These are phyloP conservation scores for Ammodytes marinus DNA, from an alignment of 2,113 vertebrate species.

Conservation along the genomic window DNA sequence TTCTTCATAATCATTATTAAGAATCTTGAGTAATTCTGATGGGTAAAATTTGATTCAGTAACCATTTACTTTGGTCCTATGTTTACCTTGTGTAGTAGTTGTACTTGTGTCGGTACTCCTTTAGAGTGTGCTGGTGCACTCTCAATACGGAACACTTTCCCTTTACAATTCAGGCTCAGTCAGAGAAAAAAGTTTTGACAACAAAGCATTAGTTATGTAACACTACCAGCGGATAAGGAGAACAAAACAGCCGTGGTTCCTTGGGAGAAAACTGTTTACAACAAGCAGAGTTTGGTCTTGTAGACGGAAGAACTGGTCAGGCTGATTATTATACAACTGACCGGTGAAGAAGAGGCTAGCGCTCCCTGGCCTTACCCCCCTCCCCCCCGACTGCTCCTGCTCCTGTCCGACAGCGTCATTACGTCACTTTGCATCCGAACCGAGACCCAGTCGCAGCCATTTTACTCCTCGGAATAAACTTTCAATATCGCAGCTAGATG, in stretches of 20 bases:
- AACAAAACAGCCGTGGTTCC: no score
- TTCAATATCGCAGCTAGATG: constrained; percentile 63
- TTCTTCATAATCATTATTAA: neutral
- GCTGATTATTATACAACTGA: neutral
- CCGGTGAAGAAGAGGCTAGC: neutral
- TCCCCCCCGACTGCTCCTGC: constrained; percentile 19
- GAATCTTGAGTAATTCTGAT: no score
- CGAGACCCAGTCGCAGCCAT: constrained; percentile 84
- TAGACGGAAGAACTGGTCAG: neutral
- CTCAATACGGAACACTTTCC: no score
- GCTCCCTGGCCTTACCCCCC: neutral
- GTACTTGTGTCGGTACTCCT: no score
- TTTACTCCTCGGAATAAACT: constrained; percentile 86
- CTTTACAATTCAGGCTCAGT: no score
- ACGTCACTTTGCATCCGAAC: constrained; percentile 82
- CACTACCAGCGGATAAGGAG: no score
- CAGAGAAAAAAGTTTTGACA: no score
- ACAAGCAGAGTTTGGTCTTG: no score
- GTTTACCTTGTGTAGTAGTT: neutral
- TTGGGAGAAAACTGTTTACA: no score
- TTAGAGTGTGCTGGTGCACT: no score
- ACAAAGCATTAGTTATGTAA: no score
- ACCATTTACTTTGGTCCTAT: neutral
- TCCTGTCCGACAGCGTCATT: constrained; percentile 62
- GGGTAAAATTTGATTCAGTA: no score